Percentiles rank a stretch among this genome's conserved stretches.
phyloP scores from a whole-genome alignment of 2,888 invertebrate species.

The Melipona beecheii region DNA sequence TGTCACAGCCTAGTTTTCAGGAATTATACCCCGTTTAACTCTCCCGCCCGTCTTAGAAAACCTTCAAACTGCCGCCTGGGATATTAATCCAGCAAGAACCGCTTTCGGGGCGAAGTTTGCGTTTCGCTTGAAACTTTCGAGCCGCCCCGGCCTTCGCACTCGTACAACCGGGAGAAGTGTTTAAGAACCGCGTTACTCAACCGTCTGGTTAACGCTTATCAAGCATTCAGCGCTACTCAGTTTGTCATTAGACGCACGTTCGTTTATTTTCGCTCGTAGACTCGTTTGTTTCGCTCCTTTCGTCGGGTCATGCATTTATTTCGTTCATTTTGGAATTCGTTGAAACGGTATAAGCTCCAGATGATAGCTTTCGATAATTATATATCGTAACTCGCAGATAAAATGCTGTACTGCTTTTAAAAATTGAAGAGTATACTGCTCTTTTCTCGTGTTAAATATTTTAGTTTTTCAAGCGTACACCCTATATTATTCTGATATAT shows the following conservation, averaged over 20 bases:
- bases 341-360: background rate
- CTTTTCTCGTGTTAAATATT: too few species aligned
- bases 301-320: too few species aligned
- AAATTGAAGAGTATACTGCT: too few species aligned
- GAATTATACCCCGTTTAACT: slow-evolving; percentile 38
- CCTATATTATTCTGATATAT: too few species aligned
- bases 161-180: background rate
- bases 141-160: background rate
- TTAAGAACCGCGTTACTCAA: background rate
- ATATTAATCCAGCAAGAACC: slow-evolving; percentile 40
- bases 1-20: slow-evolving; percentile 54
- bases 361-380: too few species aligned
- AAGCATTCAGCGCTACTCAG: background rate
- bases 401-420: too few species aligned
- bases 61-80: slow-evolving; percentile 13
- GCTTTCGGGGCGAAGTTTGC: slow-evolving; percentile 3
- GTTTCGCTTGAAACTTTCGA: slow-evolving; percentile 11
- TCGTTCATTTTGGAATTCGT: background rate
- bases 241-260: too few species aligned
- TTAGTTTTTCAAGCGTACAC: too few species aligned
- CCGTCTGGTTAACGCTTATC: background rate
- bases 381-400: too few species aligned
- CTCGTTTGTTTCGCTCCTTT: too few species aligned
- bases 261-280: too few species aligned
- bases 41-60: slow-evolving; percentile 26